phyloP scores from a whole-genome alignment of 2,888 invertebrate species.

The Agrotis exclamationis region DNA sequence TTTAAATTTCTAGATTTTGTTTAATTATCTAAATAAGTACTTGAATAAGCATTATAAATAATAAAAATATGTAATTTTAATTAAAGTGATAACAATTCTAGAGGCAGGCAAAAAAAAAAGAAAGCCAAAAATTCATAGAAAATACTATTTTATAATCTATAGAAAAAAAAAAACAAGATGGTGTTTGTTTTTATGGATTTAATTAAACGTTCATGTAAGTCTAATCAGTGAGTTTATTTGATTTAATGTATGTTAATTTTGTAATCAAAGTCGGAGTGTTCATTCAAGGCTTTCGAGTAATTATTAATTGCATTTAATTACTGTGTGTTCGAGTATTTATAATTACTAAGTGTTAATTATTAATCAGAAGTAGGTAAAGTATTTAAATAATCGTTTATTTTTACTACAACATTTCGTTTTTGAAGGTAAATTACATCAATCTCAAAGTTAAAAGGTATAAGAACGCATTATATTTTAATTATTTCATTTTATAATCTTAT shows the following conservation, averaged over 20 bases:
- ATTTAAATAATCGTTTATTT: constrained; percentile 5
- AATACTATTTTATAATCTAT: too few species aligned
- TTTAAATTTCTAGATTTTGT: too few species aligned
- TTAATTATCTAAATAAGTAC: too few species aligned
- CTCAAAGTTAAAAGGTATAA: neutral
- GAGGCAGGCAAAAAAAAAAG: too few species aligned
- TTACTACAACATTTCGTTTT: neutral
- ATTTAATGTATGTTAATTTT: constrained; percentile 40
- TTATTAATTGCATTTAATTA: constrained; percentile 42
- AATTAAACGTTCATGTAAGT: constrained; percentile 10
- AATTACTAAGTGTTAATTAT: constrained; percentile 35
- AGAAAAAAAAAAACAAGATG: too few species aligned
- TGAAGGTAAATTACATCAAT: constrained; percentile 11
- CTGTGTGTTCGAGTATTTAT: constrained; percentile 23
- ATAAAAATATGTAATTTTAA: too few species aligned
- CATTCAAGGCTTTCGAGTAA: constrained; percentile 24
- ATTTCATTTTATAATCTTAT: neutral
- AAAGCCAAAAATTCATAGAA: too few species aligned
- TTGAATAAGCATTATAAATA: too few species aligned
- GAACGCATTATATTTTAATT: neutral
- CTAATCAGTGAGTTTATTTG: constrained; percentile 24
- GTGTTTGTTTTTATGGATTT: constrained; percentile 7
- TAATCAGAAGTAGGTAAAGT: constrained; percentile 18
- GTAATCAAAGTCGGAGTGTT: constrained; percentile 32
- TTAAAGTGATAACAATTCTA: too few species aligned